Percentiles rank a stretch among this genome's conserved stretches.
These are phyloP conservation scores for Drosophila colorata DNA, from an alignment of 2,888 invertebrate species.

Conservation along the genomic window DNA sequence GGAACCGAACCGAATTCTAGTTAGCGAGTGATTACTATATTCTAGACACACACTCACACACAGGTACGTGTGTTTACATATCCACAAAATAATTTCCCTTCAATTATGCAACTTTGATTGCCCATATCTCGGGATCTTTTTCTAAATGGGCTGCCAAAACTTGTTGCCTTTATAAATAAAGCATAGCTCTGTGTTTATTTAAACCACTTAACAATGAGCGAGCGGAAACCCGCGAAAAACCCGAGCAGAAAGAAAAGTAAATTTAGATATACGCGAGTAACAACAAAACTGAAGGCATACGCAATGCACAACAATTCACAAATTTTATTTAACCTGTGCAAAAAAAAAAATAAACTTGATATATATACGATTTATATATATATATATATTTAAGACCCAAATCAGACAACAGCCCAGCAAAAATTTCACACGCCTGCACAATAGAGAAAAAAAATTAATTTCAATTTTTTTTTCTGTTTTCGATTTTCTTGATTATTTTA, in stretches of 20 bases:
- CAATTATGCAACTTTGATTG: background rate
- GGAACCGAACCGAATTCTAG: too few relatives aligned
- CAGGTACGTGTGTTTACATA: too few relatives aligned
- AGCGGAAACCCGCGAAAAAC: background rate
- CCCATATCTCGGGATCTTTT: background rate
- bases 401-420: background rate
- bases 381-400: constrained; percentile 3
- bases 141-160: background rate
- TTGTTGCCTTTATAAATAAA: background rate
- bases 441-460: constrained; percentile 2
- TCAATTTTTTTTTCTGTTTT: constrained; percentile 20
- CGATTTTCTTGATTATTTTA: background rate
- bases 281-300: background rate
- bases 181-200: background rate
- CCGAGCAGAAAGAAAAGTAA: constrained; percentile 20
- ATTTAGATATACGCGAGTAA: constrained; percentile 14
- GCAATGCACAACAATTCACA: constrained; percentile 13
- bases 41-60: too few relatives aligned
- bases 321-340: constrained; percentile 11
- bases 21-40: too few relatives aligned
- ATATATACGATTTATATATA: background rate
- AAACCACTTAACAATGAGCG: background rate
- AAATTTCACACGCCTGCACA: constrained; percentile 37
- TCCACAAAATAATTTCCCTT: too few relatives aligned
- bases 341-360: background rate